Conservation (phyloP, 2,797 vertebrate species). For the Caiman crocodilus region DNA sequence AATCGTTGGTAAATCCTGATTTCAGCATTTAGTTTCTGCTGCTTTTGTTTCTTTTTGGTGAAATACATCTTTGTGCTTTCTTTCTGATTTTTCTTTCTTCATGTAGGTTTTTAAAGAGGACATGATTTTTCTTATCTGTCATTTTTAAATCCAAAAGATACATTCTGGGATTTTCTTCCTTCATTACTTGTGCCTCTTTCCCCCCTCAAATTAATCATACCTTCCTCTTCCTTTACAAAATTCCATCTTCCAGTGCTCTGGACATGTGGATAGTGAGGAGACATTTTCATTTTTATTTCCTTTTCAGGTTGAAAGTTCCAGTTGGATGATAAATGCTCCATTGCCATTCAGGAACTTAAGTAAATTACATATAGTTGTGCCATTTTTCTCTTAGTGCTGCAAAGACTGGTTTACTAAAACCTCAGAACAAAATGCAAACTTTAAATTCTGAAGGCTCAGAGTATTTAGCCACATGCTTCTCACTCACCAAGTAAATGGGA, state of each 20-base stretch:
- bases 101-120: neutral
- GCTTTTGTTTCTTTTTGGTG: accelerated
- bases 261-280: accelerated
- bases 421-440: neutral
- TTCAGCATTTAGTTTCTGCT: accelerated
- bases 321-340: neutral
- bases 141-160: neutral
- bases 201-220: neutral
- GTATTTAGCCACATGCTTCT: accelerated
- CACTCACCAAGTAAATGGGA: neutral
- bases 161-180: accelerated
- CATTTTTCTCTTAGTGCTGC: neutral
- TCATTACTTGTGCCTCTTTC: neutral
- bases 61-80: neutral
- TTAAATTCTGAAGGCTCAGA: neutral
- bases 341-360: neutral
- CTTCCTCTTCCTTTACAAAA: neutral
- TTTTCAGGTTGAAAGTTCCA: neutral
- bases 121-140: accelerated
- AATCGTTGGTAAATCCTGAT: neutral
- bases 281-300: neutral
- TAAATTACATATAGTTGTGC: neutral
- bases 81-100: neutral
- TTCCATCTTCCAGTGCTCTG: neutral
- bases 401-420: neutral